Evolutionary conservation across 2,797 vertebrate species (phyloP).

Genomic region (Hylomyscus alleni): DNA sequence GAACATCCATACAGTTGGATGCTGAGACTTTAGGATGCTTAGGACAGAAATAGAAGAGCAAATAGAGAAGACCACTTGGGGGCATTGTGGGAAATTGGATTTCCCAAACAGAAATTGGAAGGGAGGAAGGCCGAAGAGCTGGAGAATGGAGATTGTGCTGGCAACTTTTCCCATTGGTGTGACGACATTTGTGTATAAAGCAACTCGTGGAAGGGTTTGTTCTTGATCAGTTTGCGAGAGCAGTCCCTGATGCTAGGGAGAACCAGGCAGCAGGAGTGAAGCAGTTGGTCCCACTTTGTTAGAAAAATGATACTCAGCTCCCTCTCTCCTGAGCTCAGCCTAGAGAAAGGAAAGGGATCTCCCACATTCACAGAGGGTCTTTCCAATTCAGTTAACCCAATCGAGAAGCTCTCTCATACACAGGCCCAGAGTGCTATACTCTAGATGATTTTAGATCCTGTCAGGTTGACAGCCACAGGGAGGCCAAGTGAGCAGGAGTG

Average conservation of each 20-base stretch:
- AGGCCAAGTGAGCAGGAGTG: neutral
- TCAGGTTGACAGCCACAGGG: neutral
- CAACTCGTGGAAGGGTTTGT: neutral
- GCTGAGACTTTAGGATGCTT: neutral
- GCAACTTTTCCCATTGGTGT: neutral
- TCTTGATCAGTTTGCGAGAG: neutral
- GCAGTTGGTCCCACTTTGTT: too few species aligned
- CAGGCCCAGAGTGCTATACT: neutral
- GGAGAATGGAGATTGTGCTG: neutral
- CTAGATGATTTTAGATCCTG: neutral
- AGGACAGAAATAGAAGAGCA: neutral
- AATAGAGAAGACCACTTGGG: neutral
- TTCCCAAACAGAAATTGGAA: neutral
- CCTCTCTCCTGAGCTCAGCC: neutral
- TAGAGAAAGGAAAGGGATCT: too few species aligned
- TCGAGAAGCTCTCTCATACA: neutral
- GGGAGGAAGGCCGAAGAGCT: neutral
- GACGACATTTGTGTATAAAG: rapidly evolving
- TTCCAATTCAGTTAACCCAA: neutral
- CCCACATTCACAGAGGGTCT: neutral
- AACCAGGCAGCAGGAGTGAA: neutral
- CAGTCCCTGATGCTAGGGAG: neutral
- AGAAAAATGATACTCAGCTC: neutral
- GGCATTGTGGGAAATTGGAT: neutral
- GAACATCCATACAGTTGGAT: neutral